These are phyloP conservation scores for Hydractinia echinata DNA, from an alignment of 30 jellyfish, hydroid and myxozoan genomes.

Conservation along the genomic window DNA sequence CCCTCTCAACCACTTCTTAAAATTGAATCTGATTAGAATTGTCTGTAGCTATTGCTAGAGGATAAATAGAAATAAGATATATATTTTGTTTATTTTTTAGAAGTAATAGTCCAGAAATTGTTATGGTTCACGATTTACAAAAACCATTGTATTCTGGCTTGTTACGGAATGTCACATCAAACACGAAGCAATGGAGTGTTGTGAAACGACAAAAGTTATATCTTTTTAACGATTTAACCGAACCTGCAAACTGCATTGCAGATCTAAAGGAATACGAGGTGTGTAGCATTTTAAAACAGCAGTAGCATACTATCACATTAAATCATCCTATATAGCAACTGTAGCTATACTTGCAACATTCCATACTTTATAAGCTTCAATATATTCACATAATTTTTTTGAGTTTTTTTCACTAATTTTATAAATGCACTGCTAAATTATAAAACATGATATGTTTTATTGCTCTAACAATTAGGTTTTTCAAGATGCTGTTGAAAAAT, in stretches of 20 bases:
- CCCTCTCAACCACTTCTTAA: too few relatives aligned
- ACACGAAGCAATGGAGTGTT: constrained; percentile 68
- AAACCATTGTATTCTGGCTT: constrained; percentile 68
- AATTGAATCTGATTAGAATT: not conserved
- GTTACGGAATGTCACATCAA: constrained; percentile 50
- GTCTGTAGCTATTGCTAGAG: not conserved
- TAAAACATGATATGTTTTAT: not conserved
- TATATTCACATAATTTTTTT: not conserved
- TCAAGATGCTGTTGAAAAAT: constrained; percentile 30
- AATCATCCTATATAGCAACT: not conserved
- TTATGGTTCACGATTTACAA: constrained; percentile 48
- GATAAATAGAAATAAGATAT: not conserved
- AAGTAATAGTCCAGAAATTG: constrained; percentile 10
- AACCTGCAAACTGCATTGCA: constrained; percentile 56
- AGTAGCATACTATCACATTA: not conserved
- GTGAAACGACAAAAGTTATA: constrained; percentile 49
- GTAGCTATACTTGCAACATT: not conserved
- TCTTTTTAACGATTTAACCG: constrained; percentile 58
- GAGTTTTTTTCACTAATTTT: not conserved
- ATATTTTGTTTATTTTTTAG: constrained; percentile 1
- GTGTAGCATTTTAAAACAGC: not conserved
- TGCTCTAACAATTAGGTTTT: constrained; percentile 21
- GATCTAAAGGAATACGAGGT: constrained; percentile 63
- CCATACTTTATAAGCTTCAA: not conserved
- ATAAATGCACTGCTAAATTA: not conserved